These are phyloP conservation scores for Drosophila prostipennis DNA, from an alignment of 2,888 invertebrate genomes.

Conservation along the genomic window DNA sequence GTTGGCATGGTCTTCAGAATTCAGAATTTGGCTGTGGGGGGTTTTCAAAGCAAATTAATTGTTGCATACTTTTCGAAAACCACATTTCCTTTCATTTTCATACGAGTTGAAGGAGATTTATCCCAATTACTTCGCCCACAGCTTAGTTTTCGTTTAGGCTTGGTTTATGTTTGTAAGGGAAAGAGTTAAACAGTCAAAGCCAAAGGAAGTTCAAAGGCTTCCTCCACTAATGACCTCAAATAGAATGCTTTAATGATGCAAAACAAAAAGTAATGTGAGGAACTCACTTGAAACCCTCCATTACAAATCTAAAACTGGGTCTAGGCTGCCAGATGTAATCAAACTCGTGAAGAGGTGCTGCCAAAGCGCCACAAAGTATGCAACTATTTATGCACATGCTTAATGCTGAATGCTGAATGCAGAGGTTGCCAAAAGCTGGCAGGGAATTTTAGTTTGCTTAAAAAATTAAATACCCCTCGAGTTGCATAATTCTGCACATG, in stretches of 20 bases:
- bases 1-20: too few species aligned
- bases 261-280: not conserved
- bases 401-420: conserved; percentile 54
- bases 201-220: not conserved
- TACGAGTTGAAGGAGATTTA: too few species aligned
- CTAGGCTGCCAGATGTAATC: conserved; percentile 31
- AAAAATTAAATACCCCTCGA: conserved; percentile 59
- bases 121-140: too few species aligned
- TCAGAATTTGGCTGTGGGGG: too few species aligned
- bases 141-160: too few species aligned
- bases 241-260: not conserved
- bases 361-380: conserved; percentile 16
- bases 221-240: not conserved
- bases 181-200: not conserved
- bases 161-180: too few species aligned
- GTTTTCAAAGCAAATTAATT: too few species aligned
- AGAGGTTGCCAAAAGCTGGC: conserved; percentile 6
- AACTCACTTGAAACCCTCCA: not conserved
- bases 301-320: conserved; percentile 14
- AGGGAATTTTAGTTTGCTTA: conserved; percentile 42
- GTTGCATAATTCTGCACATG: conserved; percentile 60
- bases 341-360: conserved; percentile 11
- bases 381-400: conserved; percentile 43
- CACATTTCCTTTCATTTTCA: too few species aligned
- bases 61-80: too few species aligned